Base-by-base conservation (phyloP, 2,113 vertebrate species). In the Zosterops hypoxanthus region DNA sequence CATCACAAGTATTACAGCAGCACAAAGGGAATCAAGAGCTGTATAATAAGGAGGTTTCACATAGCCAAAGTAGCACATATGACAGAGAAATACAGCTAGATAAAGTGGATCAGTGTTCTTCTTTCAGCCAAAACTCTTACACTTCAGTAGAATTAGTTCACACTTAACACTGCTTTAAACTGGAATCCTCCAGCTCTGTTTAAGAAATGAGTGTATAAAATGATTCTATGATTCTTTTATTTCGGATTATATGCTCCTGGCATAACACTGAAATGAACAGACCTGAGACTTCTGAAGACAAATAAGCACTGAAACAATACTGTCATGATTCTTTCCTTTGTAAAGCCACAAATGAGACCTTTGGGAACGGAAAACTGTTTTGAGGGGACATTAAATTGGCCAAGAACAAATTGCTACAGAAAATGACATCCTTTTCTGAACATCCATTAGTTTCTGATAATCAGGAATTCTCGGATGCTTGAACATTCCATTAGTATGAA, bases 361-460 rank as follows among this genome's bases (percentile, higher is more conserved):
- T 82, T 94, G 93, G 93, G 84, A 95, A 91, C 0, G 1, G 65
- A 83, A 86, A 92, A 90, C 41, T 82, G 47, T 94, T 96, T 86
- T 86, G 92, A 94, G 88, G 70, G 95, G 95, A 88, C 93, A 92
- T 97, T 96, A 97, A 97, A 95, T 92, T 42, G 89, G 72, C 93
- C 90, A 92, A 91, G 94, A 97, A 95, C 91, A 92, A 97, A 97
- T 93, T 96, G 84, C 76, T 88, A 24, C 85, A 90, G 94, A 95
- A 97, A 97, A 93, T 92, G 88, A 80, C 68, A 97, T 52, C 92
- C 88, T 92, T 61, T 95, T 93, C 95, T 52, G 83, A 97, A 86
- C 68, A 93, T 92, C 79, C 95, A 86, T 97, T 97, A 82, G 93
- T 82, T 97, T 95, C 86, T 82, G 86, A 97, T 97, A 94, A 92